Evolutionary conservation across 1,140 invertebrate genomes (phyloP).

Genomic region (Goniozus legneri): DNA sequence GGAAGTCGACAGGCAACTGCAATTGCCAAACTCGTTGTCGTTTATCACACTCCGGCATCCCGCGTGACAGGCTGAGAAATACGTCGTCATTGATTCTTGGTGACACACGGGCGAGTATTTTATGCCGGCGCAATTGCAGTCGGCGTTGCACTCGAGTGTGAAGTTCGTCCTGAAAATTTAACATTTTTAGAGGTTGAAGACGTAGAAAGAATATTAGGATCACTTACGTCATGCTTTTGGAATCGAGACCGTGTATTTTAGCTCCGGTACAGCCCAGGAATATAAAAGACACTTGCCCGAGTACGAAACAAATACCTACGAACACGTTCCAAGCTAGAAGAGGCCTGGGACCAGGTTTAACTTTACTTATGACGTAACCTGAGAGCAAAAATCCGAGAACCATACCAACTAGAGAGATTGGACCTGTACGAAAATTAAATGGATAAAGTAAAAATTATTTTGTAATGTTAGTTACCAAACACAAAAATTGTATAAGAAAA

Average conservation of each 20-base stretch:
- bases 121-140: constrained; percentile 56
- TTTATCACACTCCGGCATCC: constrained; percentile 51
- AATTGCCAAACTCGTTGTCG: constrained; percentile 42
- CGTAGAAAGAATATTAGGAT: not conserved
- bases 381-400: constrained; percentile 62
- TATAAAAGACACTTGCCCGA: constrained; percentile 54
- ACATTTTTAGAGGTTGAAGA: constrained; percentile 5
- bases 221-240: constrained; percentile 43
- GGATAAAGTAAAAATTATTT: too few species aligned
- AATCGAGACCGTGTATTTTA: constrained; percentile 44
- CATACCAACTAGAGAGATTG: constrained; percentile 58
- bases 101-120: constrained; percentile 62
- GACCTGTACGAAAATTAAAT: constrained; percentile 40
- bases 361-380: constrained; percentile 62
- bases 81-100: constrained; percentile 54
- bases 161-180: constrained; percentile 51
- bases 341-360: constrained; percentile 59
- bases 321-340: constrained; percentile 65
- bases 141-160: constrained; percentile 52
- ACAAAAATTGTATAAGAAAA: not conserved
- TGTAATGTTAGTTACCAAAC: too few species aligned
- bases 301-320: constrained; percentile 57
- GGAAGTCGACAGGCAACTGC: constrained; percentile 41
- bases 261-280: constrained; percentile 59
- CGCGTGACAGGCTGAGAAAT: constrained; percentile 63